Base-by-base conservation (phyloP, 53 echinoderm and acorn worm genomes). In the Holothuria scabra region DNA sequence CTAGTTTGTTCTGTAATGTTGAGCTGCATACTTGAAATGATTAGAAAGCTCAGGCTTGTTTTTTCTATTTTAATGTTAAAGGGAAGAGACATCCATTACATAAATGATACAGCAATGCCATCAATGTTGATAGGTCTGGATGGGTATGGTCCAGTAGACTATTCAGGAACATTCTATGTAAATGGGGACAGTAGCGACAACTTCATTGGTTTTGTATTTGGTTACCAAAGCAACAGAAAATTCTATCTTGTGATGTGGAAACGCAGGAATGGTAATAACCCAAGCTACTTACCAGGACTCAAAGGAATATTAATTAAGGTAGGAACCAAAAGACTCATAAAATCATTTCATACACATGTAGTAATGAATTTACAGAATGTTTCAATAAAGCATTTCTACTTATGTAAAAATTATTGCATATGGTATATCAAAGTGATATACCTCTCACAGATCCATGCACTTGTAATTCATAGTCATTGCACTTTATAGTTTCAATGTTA, bases 161-260 rank as follows among this genome's bases (percentile, higher is more conserved):
- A 80, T 86, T 74, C 92, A 1, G 89, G 88, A 21, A 96, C 97
- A 66, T 85, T 88, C 88, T 96, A 59, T 64, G 93, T 93, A 24
- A 93, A 94, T 65, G 84, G 84, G 8, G 83, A 96, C 60, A 88
- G 66, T 25, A 92, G 97, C 5, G 85, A 86, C 2, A 87, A 90
- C 69, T 96, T 93, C 61, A 93, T 96, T 35, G 97, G 97, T 34
- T 88, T 96, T 67, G 97, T 96, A 4, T 96, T 93, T 70, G 97
- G 97, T 37, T 96, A 96, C 76, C 97, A 96, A 65, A 93, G 92
- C 79, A 93, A 92, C 85, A 74, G 92, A 62, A 90, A 92, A 84
- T 96, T 96, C 60, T 96, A 93, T 41, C 85, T 96, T 9, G 97
- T 92, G 30, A 93, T 93, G 97, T 96, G 97, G 97, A 88, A 85